Evolutionary conservation across 1,140 invertebrate species (phyloP), one percentile per base, ranked within the genome.

Genomic region (Atta texana): DNA sequence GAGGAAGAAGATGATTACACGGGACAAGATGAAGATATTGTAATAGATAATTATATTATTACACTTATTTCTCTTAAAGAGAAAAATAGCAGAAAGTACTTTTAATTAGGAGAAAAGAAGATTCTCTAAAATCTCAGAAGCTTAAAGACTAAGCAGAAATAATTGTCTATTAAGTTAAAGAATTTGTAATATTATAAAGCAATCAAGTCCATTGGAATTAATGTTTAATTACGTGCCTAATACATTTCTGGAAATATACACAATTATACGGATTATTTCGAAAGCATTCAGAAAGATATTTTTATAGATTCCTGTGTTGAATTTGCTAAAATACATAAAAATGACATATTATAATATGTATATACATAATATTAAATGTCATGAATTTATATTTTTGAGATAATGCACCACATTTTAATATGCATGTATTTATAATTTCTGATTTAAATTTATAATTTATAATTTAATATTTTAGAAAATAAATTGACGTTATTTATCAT

Each of bases 1-100:
- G 80, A 74, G 80, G 80, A 84, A 84, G 80, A 84, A 21, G 69
- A 75, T 51, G 39, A 84, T 84, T 84, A 74, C 69, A 28, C 3
- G n/a, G 31, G 12, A 18, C 31, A 49, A 72, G 68, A 82, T n/a
- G 21, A 74, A 84, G 69, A 84, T 74, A 82, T 81, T 53, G 2
- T 72, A 63, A 74, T 21, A 51, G 24, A 16, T 28, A 16, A 61
- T 53, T 59, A 59, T 39, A 69, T 84, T 63, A 74, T 84, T 84
- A 74, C 14, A 18, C 12, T 74, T 51, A 8, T 61, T 84, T 84
- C 39, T 75, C 49, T 14, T 44, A 24, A 24, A 24, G 1, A n/a
- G 39, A 28, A 49, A 72, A 61, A 59, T 6, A 57, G n/a, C 24
- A 49, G 39, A 31, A 74, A 72, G 3, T 49, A 61, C 14, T 74